Percentiles rank a stretch among this genome's conserved stretches.
Evolutionary conservation across 2,888 invertebrate species (phyloP).

Genomic region (Achlya flavicornis): DNA sequence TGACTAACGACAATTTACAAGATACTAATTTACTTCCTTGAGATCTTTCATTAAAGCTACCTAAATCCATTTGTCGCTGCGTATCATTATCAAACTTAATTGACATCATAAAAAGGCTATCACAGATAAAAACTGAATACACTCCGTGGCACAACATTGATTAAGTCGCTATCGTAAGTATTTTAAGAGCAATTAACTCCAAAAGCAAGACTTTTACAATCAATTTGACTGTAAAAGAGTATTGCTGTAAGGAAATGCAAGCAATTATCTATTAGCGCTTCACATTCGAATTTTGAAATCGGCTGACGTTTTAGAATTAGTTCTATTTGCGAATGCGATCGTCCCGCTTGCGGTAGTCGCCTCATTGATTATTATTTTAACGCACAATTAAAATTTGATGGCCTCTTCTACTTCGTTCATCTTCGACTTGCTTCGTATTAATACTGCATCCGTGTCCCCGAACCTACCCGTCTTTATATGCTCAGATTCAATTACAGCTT

Average conservation of each 20-base stretch:
- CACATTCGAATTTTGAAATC: slow-evolving; percentile 24
- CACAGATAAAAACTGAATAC: slow-evolving; percentile 3
- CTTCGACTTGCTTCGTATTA: slow-evolving; percentile 70
- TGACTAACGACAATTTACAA: neutral
- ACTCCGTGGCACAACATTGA: slow-evolving; percentile 14
- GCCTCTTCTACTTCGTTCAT: slow-evolving; percentile 79
- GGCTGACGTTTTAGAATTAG: slow-evolving; percentile 44
- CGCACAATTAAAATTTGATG: slow-evolving; percentile 83
- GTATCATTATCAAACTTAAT: slow-evolving; percentile 9
- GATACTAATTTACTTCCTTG: neutral
- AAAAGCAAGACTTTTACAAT: slow-evolving; percentile 57
- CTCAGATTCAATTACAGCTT: slow-evolving; percentile 38
- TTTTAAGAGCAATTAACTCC: slow-evolving; percentile 61
- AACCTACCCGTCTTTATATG: slow-evolving; percentile 27
- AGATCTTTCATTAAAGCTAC: neutral
- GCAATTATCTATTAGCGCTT: slow-evolving; percentile 56
- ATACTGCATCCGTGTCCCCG: slow-evolving; percentile 38
- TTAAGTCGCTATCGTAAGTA: slow-evolving; percentile 42
- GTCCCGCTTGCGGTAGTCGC: slow-evolving; percentile 67
- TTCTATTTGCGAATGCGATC: slow-evolving; percentile 64
- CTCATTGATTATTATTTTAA: slow-evolving; percentile 83
- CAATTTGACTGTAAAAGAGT: slow-evolving; percentile 55
- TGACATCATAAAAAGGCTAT: slow-evolving; percentile 5
- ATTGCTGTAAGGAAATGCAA: slow-evolving; percentile 50
- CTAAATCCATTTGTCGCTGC: neutral